A percentile compares a stretch with the other conserved stretches of the same genome.
Evolutionary conservation across 2,888 invertebrate species (phyloP).

Genomic region (Drosophila sordidapex): DNA sequence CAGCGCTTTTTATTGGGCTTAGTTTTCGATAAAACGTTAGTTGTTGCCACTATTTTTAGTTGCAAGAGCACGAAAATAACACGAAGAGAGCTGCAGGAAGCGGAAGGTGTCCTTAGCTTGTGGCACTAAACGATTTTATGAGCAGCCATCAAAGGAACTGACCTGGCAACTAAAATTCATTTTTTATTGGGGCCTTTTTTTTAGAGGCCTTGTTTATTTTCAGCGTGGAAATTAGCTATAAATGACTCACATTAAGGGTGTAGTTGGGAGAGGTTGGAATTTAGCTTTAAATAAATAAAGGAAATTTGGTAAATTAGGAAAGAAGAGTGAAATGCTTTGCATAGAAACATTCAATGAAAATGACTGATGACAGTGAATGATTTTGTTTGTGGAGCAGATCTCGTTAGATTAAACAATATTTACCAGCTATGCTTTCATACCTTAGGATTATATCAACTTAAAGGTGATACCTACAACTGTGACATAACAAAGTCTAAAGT

Average conservation of each 20-base stretch:
- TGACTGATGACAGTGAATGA: background rate
- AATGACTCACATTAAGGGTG: background rate
- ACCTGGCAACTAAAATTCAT: background rate
- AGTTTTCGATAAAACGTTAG: conserved; percentile 10
- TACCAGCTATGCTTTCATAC: too few species aligned
- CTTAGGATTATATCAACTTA: too few species aligned
- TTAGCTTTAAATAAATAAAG: background rate
- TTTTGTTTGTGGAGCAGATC: background rate
- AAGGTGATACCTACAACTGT: too few species aligned
- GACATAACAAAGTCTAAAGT: background rate
- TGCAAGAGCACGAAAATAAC: conserved; percentile 9
- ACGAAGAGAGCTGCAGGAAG: background rate
- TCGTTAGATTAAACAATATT: background rate
- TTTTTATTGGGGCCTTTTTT: background rate
- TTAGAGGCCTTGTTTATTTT: conserved; percentile 1
- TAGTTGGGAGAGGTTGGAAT: background rate
- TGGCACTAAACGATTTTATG: conserved; percentile 4
- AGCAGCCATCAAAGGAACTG: conserved; percentile 13
- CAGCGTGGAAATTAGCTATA: background rate
- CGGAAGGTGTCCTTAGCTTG: background rate
- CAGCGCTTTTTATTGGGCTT: conserved; percentile 19
- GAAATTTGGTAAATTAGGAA: background rate
- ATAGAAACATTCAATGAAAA: background rate
- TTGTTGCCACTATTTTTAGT: conserved; percentile 43
- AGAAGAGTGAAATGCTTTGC: background rate